Evolutionary conservation across 2,888 invertebrate species (phyloP).

Genomic region (Idaea aversata): DNA sequence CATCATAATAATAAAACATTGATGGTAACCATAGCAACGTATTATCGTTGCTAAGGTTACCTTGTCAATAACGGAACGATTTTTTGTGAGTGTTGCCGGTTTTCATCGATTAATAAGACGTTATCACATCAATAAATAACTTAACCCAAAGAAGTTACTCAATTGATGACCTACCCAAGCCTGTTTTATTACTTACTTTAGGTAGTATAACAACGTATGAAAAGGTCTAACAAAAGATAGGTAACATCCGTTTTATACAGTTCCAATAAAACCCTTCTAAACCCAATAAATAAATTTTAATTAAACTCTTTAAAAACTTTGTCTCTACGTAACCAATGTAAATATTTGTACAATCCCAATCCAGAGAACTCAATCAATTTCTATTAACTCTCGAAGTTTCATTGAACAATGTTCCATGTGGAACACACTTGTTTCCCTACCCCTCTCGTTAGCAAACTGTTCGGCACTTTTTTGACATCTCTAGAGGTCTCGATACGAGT

Average conservation of each 20-base stretch:
- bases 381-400: constrained; percentile 41
- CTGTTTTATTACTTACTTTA: background rate
- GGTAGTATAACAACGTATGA: background rate
- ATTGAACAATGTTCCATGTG: constrained; percentile 46
- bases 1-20: no score
- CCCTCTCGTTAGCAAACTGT: constrained; percentile 70
- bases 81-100: no score
- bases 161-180: background rate
- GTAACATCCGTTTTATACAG: constrained; percentile 3
- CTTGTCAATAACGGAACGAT: no score
- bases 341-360: constrained; percentile 36
- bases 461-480: constrained; percentile 73
- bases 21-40: no score
- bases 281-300: constrained; percentile 28
- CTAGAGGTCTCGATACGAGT: constrained; percentile 66
- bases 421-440: constrained; percentile 62
- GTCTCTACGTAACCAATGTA: constrained; percentile 22
- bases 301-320: constrained; percentile 28
- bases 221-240: background rate
- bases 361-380: constrained; percentile 40
- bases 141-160: no score
- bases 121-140: no score
- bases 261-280: constrained; percentile 17
- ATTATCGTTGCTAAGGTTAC: no score
- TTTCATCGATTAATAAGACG: no score